Percentiles rank a stretch among this genome's conserved stretches.
Conservation (phyloP, 1,140 invertebrate species). For the Chironomus striatipennis region DNA sequence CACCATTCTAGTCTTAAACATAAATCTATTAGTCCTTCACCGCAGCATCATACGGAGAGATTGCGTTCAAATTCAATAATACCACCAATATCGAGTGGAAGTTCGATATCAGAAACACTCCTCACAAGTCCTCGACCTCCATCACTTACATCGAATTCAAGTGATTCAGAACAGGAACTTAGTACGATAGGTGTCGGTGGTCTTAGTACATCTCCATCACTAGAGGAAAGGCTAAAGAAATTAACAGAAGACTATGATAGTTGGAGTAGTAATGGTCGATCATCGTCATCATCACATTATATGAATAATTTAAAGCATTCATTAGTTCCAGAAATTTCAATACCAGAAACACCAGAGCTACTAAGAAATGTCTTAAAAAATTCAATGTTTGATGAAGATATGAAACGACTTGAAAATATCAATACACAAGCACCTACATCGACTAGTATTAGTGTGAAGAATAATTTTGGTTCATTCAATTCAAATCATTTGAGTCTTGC, state of each 20-base stretch:
- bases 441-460: slow-evolving; percentile 22
- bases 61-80: slow-evolving; percentile 26
- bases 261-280: slow-evolving; percentile 64
- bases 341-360: slow-evolving; percentile 83
- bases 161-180: slow-evolving; percentile 41
- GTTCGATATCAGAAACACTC: slow-evolving; percentile 31
- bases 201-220: slow-evolving; percentile 50
- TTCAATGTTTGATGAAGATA: slow-evolving; percentile 93
- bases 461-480: slow-evolving; percentile 26
- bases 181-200: slow-evolving; percentile 38
- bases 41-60: slow-evolving; percentile 25
- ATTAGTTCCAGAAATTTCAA: neutral
- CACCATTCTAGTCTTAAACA: slow-evolving; percentile 38
- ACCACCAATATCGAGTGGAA: slow-evolving; percentile 12
- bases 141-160: slow-evolving; percentile 50
- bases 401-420: slow-evolving; percentile 82
- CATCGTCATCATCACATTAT: slow-evolving; percentile 10
- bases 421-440: slow-evolving; percentile 69
- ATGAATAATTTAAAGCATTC: slow-evolving; percentile 18
- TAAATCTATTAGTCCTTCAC: slow-evolving; percentile 28
- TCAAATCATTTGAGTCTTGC: slow-evolving; percentile 27
- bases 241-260: slow-evolving; percentile 89
- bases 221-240: slow-evolving; percentile 79
- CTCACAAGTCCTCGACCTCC: slow-evolving; percentile 43
- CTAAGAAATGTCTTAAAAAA: slow-evolving; percentile 84